Evolutionary conservation across 2,888 invertebrate species (phyloP).

Genomic region (Lottia gigantea): DNA sequence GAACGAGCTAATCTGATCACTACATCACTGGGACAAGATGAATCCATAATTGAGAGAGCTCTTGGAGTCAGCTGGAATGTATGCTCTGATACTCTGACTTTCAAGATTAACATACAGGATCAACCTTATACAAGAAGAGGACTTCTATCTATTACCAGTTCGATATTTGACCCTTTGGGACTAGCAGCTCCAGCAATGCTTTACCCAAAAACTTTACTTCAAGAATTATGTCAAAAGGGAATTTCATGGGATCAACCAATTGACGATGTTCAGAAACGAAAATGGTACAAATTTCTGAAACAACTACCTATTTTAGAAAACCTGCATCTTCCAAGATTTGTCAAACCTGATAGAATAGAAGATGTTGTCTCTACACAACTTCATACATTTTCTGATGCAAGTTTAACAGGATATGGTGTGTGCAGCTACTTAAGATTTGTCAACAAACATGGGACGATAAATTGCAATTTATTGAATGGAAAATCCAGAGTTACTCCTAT

Average conservation of each 20-base stretch:
- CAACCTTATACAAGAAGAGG: no score
- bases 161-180: no score
- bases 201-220: not conserved
- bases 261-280: not conserved
- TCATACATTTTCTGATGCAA: not conserved
- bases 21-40: no score
- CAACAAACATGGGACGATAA: not conserved
- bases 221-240: constrained; percentile 2
- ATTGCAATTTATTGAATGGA: not conserved
- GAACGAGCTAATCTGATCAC: no score
- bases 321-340: no score
- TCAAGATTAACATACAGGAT: no score
- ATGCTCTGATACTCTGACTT: no score
- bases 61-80: no score
- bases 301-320: no score
- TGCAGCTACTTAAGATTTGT: constrained; percentile 1
- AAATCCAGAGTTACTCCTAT: not conserved
- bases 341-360: no score
- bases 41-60: no score
- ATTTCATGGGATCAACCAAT: constrained; percentile 8
- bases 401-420: not conserved
- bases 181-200: constrained; percentile 15
- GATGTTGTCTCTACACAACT: not conserved
- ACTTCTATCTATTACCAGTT: no score
- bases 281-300: not conserved